Conservation (phyloP, 2,888 invertebrate species). For the Sericinus montela region DNA sequence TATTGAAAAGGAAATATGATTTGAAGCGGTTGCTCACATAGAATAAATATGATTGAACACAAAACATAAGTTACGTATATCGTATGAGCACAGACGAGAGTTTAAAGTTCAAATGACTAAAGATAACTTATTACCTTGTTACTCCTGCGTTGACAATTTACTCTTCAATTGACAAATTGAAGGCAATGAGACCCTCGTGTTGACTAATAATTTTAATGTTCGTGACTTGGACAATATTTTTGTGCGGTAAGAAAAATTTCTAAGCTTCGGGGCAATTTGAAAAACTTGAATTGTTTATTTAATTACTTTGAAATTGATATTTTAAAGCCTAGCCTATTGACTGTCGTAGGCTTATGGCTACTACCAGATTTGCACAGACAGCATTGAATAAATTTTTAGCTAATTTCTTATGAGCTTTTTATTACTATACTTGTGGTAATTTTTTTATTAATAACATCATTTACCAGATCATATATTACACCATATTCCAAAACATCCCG, state of each 20-base stretch:
- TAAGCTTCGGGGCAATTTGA: no score
- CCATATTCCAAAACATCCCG: no score
- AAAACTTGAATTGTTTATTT: no score
- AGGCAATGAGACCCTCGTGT: slow-evolving; percentile 9
- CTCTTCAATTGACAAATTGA: slow-evolving; percentile 23
- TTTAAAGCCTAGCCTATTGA: no score
- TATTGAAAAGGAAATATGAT: slow-evolving; percentile 21
- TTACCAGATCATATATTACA: no score
- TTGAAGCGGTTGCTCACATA: slow-evolving; percentile 21
- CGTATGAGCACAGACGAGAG: neutral
- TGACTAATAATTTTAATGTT: neutral
- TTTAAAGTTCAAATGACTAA: slow-evolving; percentile 14
- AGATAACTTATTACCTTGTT: slow-evolving; percentile 13
- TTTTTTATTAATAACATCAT: no score
- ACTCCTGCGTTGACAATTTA: slow-evolving; percentile 16
- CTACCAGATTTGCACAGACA: no score
- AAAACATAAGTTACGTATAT: neutral
- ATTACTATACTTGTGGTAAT: no score
- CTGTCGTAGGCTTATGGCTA: no score
- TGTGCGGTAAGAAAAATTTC: neutral
- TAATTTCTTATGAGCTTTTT: no score
- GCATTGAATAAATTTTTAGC: no score
- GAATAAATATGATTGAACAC: neutral
- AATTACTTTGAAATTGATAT: no score
- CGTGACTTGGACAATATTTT: slow-evolving; percentile 8